These are phyloP conservation scores for Electrona antarctica DNA, from an alignment of 2,113 vertebrate genomes.

Conservation along the genomic window DNA sequence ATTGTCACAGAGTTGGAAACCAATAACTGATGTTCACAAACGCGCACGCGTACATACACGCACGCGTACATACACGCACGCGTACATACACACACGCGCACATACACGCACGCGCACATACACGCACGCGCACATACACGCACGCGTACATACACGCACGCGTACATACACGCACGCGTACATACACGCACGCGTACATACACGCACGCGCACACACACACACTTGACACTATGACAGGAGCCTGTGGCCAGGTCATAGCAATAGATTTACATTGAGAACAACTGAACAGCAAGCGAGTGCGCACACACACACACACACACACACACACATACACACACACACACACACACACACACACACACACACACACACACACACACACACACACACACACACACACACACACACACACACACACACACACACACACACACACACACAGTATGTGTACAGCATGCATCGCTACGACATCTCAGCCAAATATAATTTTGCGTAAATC, in stretches of 20 bases:
- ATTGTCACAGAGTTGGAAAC: neutral
- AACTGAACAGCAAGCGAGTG: neutral
- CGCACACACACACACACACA: neutral
- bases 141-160: too few relatives aligned
- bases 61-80: too few relatives aligned
- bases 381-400: constrained; percentile 1
- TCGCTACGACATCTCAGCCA: too few relatives aligned
- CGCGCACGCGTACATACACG: too few relatives aligned
- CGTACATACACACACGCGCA: too few relatives aligned
- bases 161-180: too few relatives aligned
- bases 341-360: neutral
- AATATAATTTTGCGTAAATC: too few relatives aligned
- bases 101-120: too few relatives aligned
- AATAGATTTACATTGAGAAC: constrained; percentile 17
- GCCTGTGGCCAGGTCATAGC: constrained; percentile 43
- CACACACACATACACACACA: neutral
- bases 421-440: too few relatives aligned
- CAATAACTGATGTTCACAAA: constrained; percentile 8
- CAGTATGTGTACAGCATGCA: too few relatives aligned
- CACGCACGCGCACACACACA: constrained; percentile 1
- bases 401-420: neutral
- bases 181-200: constrained; percentile 6
- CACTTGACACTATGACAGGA: constrained; percentile 9
- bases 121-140: too few relatives aligned
- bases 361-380: neutral